Percentiles rank a stretch among this genome's conserved stretches.
These are phyloP conservation scores for Oplegnathus fasciatus DNA, from an alignment of 2,113 vertebrate species.

Conservation along the genomic window DNA sequence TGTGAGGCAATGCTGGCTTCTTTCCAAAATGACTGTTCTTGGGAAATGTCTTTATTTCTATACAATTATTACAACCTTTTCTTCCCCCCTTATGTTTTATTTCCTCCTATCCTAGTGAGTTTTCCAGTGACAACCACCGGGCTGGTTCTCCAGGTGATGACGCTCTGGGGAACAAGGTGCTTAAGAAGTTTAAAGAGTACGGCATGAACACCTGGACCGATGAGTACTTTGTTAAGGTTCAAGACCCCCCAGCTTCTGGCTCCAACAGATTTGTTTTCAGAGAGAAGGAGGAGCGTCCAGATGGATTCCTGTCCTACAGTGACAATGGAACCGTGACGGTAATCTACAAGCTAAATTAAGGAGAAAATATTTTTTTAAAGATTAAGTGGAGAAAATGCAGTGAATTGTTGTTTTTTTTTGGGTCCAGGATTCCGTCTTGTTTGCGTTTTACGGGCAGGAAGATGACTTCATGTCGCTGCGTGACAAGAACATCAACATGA, in stretches of 20 bases:
- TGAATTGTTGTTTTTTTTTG: background rate
- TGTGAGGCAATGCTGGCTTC: background rate
- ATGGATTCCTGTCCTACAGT: conserved; percentile 91
- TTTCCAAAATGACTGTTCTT: too few species aligned
- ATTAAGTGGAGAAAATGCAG: background rate
- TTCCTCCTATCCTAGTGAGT: conserved; percentile 71
- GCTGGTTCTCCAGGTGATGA: conserved; percentile 89
- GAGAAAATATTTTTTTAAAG: rapidly evolving
- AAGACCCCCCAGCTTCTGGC: conserved; percentile 73
- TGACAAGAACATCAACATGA: conserved; percentile 53
- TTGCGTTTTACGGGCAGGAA: conserved; percentile 87
- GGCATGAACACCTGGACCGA: conserved; percentile 88
- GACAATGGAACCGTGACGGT: conserved; percentile 76
- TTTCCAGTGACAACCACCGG: conserved; percentile 70
- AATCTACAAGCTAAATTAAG: background rate
- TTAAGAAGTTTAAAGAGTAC: conserved; percentile 75
- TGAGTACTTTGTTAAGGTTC: conserved; percentile 90
- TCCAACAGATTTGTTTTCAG: conserved; percentile 75
- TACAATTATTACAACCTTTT: too few species aligned
- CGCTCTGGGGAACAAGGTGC: conserved; percentile 72
- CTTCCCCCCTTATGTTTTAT: background rate
- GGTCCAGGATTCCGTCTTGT: conserved; percentile 87
- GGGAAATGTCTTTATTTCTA: background rate
- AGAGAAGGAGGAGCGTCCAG: background rate
- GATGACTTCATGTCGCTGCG: conserved; percentile 84